These are phyloP conservation scores for Epinephelus cyanopodus DNA, from an alignment of 2,113 vertebrate genomes.

Conservation along the genomic window DNA sequence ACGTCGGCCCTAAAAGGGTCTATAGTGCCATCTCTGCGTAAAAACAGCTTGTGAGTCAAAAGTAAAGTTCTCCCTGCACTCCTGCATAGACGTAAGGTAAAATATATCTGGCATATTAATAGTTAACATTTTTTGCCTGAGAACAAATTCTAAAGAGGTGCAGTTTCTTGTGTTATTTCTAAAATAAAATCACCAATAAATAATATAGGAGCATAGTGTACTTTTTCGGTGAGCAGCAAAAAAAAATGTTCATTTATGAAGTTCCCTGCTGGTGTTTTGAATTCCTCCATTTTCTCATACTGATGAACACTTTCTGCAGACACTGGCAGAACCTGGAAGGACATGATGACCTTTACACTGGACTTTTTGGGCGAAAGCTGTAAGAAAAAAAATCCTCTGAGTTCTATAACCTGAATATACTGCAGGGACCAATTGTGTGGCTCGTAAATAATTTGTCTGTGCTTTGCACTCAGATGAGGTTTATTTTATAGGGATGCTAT, in stretches of 20 bases:
- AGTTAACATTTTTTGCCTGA: not conserved
- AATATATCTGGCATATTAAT: not conserved
- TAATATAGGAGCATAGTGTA: not conserved
- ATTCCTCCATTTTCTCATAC: constrained; percentile 32
- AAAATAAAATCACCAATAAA: constrained; percentile 29
- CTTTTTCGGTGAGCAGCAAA: constrained; percentile 5
- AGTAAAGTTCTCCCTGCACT: not conserved
- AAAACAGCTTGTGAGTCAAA: no score
- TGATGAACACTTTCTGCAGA: constrained; percentile 66
- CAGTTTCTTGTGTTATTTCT: constrained; percentile 1
- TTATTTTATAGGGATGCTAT: constrained; percentile 25
- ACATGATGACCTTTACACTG: constrained; percentile 52
- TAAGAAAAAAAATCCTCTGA: not conserved
- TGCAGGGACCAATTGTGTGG: constrained; percentile 2
- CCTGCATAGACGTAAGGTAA: not conserved
- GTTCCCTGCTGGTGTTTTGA: constrained; percentile 42
- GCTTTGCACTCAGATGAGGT: constrained; percentile 20
- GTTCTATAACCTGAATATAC: constrained; percentile 22
- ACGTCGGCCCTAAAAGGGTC: no score
- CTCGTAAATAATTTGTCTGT: constrained; percentile 2
- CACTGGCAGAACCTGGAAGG: constrained; percentile 42
- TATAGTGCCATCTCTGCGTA: no score
- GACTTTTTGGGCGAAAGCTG: constrained; percentile 23
- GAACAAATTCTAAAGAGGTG: not conserved
- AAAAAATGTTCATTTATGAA: constrained; percentile 34